Evolutionary conservation across 2,113 vertebrate genomes (phyloP).

Genomic region (Amphiprion ocellaris): DNA sequence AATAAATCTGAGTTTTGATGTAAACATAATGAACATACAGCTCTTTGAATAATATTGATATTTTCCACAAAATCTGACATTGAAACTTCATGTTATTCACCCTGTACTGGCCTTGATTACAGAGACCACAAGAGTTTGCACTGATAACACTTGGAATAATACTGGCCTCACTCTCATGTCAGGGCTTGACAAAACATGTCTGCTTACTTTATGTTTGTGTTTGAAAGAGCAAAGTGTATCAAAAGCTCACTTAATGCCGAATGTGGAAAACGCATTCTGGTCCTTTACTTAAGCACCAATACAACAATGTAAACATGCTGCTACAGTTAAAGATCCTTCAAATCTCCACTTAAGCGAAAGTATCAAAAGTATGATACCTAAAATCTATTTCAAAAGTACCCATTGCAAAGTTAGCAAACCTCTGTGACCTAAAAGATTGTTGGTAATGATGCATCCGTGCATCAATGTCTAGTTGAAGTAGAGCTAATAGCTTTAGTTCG

Average conservation of each 20-base stretch:
- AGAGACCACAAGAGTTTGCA: conserved; percentile 33
- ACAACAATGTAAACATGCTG: too few relatives aligned
- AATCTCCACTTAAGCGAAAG: not conserved
- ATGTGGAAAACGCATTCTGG: too few relatives aligned
- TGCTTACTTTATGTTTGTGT: not conserved
- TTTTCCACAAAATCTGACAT: conserved; percentile 23
- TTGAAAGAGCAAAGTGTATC: not conserved
- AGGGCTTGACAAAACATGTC: not conserved
- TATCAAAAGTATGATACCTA: not conserved
- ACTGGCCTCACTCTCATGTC: conserved; percentile 2
- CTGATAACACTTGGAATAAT: conserved; percentile 31
- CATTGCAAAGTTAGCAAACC: not conserved
- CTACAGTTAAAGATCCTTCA: not conserved
- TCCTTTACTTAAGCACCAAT: too few relatives aligned
- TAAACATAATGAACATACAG: conserved; percentile 11
- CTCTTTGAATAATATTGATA: conserved; percentile 18
- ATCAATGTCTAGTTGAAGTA: too few relatives aligned
- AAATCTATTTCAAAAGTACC: not conserved
- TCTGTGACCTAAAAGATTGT: conserved; percentile 2
- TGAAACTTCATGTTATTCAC: conserved; percentile 14
- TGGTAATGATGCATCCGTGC: too few relatives aligned
- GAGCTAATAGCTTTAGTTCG: too few relatives aligned
- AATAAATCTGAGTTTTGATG: not conserved
- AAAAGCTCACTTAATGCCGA: not conserved
- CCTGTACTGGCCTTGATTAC: conserved; percentile 22